Evolutionary conservation across 2,113 vertebrate species (phyloP).

Genomic region (Romanogobio albipinnatus): DNA sequence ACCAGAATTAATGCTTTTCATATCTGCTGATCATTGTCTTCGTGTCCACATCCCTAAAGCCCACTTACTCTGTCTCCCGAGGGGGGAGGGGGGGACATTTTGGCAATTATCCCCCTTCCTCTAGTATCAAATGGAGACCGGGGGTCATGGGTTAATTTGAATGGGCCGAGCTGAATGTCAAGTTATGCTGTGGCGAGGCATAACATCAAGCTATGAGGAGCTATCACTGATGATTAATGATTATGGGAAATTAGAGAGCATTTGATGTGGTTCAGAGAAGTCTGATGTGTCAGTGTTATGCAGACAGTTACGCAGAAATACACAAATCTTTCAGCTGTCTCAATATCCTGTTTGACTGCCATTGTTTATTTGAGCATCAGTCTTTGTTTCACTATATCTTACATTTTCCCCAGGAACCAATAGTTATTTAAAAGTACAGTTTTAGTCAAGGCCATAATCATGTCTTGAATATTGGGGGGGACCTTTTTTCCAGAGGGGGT

Average conservation of each 20-base stretch:
- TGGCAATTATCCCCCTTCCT: slow-evolving; percentile 33
- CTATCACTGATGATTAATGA: slow-evolving; percentile 30
- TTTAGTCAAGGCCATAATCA: background rate
- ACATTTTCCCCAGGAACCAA: background rate
- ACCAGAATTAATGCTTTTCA: slow-evolving; percentile 40
- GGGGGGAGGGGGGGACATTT: slow-evolving; percentile 12
- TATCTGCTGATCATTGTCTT: slow-evolving; percentile 37
- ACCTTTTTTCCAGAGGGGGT: no score
- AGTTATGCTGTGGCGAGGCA: slow-evolving; percentile 13
- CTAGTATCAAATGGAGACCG: slow-evolving; percentile 34
- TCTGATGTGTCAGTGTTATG: background rate
- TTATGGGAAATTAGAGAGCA: slow-evolving; percentile 40
- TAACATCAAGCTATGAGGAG: slow-evolving; percentile 19
- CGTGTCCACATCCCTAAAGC: slow-evolving; percentile 30
- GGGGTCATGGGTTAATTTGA: slow-evolving; percentile 40
- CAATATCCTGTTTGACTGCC: slow-evolving; percentile 24
- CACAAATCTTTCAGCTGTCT: slow-evolving; percentile 15
- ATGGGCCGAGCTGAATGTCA: slow-evolving; percentile 30
- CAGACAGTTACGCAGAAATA: background rate
- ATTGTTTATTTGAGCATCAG: slow-evolving; percentile 17
- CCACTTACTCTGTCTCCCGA: slow-evolving; percentile 21
- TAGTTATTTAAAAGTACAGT: background rate
- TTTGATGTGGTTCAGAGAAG: slow-evolving; percentile 21
- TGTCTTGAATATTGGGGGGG: no score
- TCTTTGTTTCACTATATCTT: background rate